Evolutionary conservation across 1,140 invertebrate species (phyloP).

Genomic region (Chrysoperla carnea): DNA sequence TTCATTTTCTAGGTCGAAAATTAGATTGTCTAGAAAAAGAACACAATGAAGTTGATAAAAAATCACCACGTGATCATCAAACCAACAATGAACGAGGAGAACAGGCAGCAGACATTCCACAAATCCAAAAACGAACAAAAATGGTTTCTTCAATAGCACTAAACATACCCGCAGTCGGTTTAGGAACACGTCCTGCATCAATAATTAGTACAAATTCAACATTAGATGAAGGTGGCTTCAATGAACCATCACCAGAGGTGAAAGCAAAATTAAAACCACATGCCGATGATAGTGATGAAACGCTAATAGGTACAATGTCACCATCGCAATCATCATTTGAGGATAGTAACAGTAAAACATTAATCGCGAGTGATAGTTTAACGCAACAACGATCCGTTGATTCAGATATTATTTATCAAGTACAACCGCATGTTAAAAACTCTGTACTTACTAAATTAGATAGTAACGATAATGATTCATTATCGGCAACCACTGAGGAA

Average conservation of each 20-base stretch:
- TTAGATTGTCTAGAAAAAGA: conserved; percentile 24
- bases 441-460: conserved; percentile 19
- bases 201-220: conserved; percentile 33
- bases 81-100: conserved; percentile 1
- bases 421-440: conserved; percentile 5
- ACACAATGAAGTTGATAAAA: conserved; percentile 10
- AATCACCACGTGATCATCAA: background rate
- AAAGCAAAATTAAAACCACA: conserved; percentile 35
- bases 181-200: conserved; percentile 33
- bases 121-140: conserved; percentile 17
- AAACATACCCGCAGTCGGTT: conserved; percentile 38
- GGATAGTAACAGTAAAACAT: conserved; percentile 1
- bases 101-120: conserved; percentile 13
- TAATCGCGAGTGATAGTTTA: conserved; percentile 14
- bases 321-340: background rate
- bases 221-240: conserved; percentile 42
- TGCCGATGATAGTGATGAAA: conserved; percentile 12
- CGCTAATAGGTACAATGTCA: conserved; percentile 10
- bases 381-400: conserved; percentile 16
- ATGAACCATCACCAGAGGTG: conserved; percentile 41
- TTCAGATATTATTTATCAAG: conserved; percentile 19
- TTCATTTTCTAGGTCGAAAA: conserved; percentile 20
- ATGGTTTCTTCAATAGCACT: conserved; percentile 25
- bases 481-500: conserved; percentile 10
- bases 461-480: conserved; percentile 11